Conservation (phyloP, 2,113 vertebrate genomes). For the Myrmophylax atrothorax region DNA sequence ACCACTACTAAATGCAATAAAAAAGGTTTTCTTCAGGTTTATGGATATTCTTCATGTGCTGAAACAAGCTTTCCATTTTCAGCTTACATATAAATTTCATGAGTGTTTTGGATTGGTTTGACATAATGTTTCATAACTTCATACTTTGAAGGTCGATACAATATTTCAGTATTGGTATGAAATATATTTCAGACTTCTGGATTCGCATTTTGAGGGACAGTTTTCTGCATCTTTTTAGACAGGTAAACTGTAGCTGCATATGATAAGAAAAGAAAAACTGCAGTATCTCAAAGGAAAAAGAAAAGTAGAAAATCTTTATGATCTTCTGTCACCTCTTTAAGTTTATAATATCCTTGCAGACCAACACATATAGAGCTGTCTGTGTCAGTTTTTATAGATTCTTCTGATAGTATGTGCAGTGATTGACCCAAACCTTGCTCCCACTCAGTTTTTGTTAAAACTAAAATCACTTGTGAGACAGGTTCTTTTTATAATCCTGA, state of each 20-base stretch:
- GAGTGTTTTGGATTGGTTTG: background rate
- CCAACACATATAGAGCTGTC: background rate
- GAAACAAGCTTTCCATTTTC: background rate
- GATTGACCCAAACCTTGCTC: conserved; percentile 5
- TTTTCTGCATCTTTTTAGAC: background rate
- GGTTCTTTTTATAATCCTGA: background rate
- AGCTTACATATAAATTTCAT: background rate
- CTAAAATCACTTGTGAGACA: background rate
- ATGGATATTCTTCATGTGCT: background rate
- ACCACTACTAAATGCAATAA: background rate
- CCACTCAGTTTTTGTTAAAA: background rate
- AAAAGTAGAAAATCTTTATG: background rate
- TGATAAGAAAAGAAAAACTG: background rate
- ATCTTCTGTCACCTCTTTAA: background rate
- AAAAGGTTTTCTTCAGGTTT: background rate
- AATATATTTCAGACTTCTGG: background rate
- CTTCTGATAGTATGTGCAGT: background rate
- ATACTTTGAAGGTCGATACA: background rate
- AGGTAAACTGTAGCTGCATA: background rate
- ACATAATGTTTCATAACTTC: background rate
- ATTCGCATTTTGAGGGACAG: background rate
- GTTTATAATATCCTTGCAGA: background rate
- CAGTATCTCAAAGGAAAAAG: background rate
- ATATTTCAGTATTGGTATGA: background rate
- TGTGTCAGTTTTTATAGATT: background rate